phyloP scores from a whole-genome alignment of 2,113 vertebrate species.

The Notarius quadriscutis region DNA sequence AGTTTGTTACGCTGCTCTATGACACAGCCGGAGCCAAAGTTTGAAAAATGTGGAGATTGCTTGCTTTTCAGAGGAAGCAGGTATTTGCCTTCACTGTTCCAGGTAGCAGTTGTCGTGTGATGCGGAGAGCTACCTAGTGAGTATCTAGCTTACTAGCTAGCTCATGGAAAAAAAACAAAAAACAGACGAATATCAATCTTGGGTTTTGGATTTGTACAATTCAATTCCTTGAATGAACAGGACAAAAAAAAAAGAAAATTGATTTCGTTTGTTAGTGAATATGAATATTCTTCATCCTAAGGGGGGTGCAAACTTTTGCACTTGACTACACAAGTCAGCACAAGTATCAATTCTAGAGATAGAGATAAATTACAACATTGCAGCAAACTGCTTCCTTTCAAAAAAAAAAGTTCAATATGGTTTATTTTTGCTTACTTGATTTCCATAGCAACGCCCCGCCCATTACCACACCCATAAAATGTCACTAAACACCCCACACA shows the following conservation, averaged over 20 bases:
- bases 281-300: background rate
- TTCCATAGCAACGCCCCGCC: background rate
- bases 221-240: background rate
- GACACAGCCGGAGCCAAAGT: background rate
- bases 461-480: slow-evolving; percentile 27
- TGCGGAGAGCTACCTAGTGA: too few species aligned
- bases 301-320: background rate
- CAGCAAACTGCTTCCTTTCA: background rate
- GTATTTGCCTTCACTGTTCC: background rate
- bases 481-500: background rate
- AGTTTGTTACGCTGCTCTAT: background rate
- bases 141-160: too few species aligned
- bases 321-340: too few species aligned
- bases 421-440: background rate
- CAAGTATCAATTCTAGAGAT: background rate
- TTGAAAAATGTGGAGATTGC: background rate
- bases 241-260: background rate
- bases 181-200: background rate
- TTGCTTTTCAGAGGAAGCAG: background rate
- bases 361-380: background rate
- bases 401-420: background rate
- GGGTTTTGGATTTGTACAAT: background rate
- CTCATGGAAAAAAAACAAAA: background rate
- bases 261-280: background rate
- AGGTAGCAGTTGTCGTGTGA: background rate